phyloP scores from a whole-genome alignment of 2,113 vertebrate genomes.

The Eidolon helvum region DNA sequence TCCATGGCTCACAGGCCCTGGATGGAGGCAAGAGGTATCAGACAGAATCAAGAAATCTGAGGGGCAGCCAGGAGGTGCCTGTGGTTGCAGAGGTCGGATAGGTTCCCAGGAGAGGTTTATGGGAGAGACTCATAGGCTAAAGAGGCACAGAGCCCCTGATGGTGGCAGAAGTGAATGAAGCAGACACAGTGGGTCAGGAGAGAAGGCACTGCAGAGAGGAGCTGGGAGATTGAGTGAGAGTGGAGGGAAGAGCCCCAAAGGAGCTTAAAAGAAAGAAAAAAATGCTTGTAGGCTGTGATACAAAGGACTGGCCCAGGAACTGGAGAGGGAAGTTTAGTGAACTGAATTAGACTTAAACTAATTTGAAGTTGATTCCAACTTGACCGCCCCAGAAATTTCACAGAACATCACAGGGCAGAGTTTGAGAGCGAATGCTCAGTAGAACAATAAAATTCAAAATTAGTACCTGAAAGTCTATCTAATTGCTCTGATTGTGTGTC shows the following conservation, averaged over 20 bases:
- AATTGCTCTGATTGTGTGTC: not conserved
- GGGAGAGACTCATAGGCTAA: not conserved
- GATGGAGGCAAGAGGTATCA: not conserved
- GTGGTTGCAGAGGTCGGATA: constrained; percentile 50
- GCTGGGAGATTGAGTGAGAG: not conserved
- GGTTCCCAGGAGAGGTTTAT: not conserved
- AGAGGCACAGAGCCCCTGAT: not conserved
- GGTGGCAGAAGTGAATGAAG: not conserved
- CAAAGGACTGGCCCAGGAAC: not conserved
- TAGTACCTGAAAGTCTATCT: not conserved
- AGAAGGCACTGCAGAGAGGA: not conserved
- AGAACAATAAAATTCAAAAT: not conserved
- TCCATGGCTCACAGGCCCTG: constrained; percentile 45
- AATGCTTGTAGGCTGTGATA: not conserved
- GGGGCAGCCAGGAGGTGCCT: not conserved
- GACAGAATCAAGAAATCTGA: not conserved
- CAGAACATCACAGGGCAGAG: not conserved
- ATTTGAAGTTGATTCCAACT: constrained; percentile 54
- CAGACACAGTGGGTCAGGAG: not conserved
- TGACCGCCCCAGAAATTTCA: constrained; percentile 9
- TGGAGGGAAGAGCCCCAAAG: not conserved
- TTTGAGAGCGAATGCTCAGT: not conserved
- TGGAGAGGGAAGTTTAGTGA: not conserved
- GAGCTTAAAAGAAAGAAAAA: not conserved
- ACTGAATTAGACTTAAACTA: not conserved